These are phyloP conservation scores for Sitodiplosis mosellana DNA, from an alignment of 1,140 invertebrate species.

Conservation along the genomic window DNA sequence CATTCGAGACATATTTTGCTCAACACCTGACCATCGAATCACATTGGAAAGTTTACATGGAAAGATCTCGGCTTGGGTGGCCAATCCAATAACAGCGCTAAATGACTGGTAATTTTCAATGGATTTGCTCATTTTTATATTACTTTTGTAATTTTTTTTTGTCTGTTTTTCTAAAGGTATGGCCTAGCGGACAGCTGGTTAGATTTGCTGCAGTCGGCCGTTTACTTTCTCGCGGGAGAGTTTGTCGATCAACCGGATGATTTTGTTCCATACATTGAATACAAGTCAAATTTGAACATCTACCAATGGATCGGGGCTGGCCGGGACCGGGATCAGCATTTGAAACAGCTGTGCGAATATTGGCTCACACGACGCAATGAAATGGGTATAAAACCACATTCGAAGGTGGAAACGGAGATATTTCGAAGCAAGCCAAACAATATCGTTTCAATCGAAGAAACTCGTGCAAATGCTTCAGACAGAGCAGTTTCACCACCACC, in stretches of 20 bases:
- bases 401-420: neutral
- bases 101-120: slow-evolving; percentile 53
- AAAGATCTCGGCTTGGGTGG: slow-evolving; percentile 58
- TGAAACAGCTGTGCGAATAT: slow-evolving; percentile 51
- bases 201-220: slow-evolving; percentile 53
- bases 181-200: slow-evolving; percentile 54
- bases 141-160: neutral
- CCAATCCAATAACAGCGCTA: slow-evolving; percentile 58
- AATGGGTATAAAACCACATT: slow-evolving; percentile 10
- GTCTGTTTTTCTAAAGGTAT: too few species aligned
- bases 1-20: slow-evolving; percentile 61
- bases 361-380: slow-evolving; percentile 48
- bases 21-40: slow-evolving; percentile 63
- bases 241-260: slow-evolving; percentile 65
- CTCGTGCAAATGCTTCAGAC: neutral
- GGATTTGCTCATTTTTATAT: neutral
- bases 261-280: slow-evolving; percentile 85
- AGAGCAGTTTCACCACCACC: slow-evolving; percentile 26
- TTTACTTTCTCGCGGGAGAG: slow-evolving; percentile 77
- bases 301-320: slow-evolving; percentile 96
- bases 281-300: slow-evolving; percentile 46
- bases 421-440: neutral
- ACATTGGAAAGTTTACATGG: slow-evolving; percentile 52
- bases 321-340: slow-evolving; percentile 65
- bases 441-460: neutral